Percentiles rank a stretch among this genome's conserved stretches.
Evolutionary conservation across 37 sponge, comb jelly and placozoan species (phyloP).

Genomic region (Spongia lamella): DNA sequence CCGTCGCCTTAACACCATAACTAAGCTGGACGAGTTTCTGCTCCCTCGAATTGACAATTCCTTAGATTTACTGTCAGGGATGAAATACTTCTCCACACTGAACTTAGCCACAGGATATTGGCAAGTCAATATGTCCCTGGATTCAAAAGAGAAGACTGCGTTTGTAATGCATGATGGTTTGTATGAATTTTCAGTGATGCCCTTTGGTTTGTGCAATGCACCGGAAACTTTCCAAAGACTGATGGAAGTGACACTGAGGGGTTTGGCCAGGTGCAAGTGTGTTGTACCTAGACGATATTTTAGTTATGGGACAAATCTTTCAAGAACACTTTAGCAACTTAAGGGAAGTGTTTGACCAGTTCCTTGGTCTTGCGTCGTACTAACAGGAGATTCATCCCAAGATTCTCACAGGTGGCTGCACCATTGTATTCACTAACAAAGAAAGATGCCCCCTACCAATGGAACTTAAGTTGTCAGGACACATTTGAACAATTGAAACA

Average conservation of each 20-base stretch:
- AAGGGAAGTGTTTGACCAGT: slow-evolving; percentile 38
- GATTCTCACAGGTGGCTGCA: slow-evolving; percentile 21
- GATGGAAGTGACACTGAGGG: slow-evolving; percentile 31
- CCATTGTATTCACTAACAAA: slow-evolving; percentile 26
- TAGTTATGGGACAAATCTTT: slow-evolving; percentile 23
- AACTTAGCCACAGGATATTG: slow-evolving; percentile 66
- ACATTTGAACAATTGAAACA: slow-evolving; percentile 20
- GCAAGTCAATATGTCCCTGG: slow-evolving; percentile 48
- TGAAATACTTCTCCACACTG: slow-evolving; percentile 42
- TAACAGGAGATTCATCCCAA: slow-evolving; percentile 35
- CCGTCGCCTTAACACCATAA: slow-evolving; percentile 33
- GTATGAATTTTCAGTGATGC: slow-evolving; percentile 74
- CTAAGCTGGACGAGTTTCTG: slow-evolving; percentile 58
- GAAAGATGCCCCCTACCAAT: slow-evolving; percentile 11
- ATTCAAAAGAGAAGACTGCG: slow-evolving; percentile 35
- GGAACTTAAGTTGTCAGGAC: slow-evolving; percentile 9
- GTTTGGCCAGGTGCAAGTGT: neutral
- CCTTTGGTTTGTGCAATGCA: slow-evolving; percentile 69
- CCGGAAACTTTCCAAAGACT: slow-evolving; percentile 59
- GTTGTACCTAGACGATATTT: slow-evolving; percentile 48
- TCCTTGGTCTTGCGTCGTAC: slow-evolving; percentile 43
- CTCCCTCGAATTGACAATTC: slow-evolving; percentile 55
- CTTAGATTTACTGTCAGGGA: slow-evolving; percentile 23
- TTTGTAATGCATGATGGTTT: slow-evolving; percentile 53
- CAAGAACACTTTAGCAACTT: slow-evolving; percentile 36